Evolutionary conservation across 64 coral and sea anemone genomes (phyloP).

Genomic region (Dendronephthya gigantea): DNA sequence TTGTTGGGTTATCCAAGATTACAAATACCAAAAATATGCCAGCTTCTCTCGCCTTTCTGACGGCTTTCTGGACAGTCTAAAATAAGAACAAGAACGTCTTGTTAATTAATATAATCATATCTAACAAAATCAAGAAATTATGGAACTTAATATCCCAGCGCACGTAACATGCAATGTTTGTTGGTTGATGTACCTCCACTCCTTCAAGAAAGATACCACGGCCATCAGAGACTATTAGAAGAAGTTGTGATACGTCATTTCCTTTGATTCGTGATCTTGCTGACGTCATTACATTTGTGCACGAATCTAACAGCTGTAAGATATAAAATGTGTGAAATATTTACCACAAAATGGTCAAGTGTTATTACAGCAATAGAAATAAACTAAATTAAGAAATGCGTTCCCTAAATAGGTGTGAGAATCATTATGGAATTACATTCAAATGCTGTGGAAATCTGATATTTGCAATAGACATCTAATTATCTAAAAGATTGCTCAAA

Average conservation of each 20-base stretch:
- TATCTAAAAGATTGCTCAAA: not conserved
- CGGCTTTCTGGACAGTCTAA: slow-evolving; percentile 65
- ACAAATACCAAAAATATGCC: slow-evolving; percentile 89
- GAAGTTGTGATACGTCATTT: slow-evolving; percentile 56
- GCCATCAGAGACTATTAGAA: slow-evolving; percentile 87
- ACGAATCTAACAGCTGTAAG: slow-evolving; percentile 55
- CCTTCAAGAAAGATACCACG: slow-evolving; percentile 88
- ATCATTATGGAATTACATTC: too few species aligned
- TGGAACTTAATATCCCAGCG: too few species aligned
- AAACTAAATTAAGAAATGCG: not conserved
- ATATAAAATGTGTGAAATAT: not conserved
- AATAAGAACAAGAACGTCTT: slow-evolving; percentile 16
- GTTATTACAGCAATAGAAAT: not conserved
- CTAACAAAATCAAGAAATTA: too few species aligned
- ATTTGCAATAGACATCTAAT: too few species aligned
- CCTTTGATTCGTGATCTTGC: slow-evolving; percentile 52
- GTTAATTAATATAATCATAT: too few species aligned
- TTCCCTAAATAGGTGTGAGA: too few species aligned
- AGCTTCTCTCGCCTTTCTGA: slow-evolving; percentile 59
- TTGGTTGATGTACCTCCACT: slow-evolving; percentile 48
- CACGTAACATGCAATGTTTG: too few species aligned
- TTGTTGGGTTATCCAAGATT: slow-evolving; percentile 73
- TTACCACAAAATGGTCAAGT: not conserved
- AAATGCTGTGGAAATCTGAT: too few species aligned
- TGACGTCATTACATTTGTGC: slow-evolving; percentile 76